phyloP scores from a whole-genome alignment of 2,797 vertebrate genomes.

The Megaceryle alcyon region DNA sequence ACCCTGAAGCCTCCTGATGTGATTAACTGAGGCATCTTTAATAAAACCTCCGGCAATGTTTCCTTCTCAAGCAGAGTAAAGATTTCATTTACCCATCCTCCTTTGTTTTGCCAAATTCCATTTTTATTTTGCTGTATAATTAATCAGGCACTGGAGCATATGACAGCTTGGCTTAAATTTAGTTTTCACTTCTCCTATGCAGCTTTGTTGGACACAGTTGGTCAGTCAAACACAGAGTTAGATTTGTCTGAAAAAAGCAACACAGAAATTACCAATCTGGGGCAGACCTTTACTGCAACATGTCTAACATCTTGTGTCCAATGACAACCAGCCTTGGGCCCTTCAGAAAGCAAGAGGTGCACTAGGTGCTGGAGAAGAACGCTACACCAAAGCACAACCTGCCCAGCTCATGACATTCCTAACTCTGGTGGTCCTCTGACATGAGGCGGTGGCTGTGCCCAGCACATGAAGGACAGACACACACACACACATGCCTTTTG shows the following conservation, averaged over 20 bases:
- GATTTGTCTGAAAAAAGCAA: not conserved
- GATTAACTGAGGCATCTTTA: constrained; percentile 5
- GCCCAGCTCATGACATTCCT: not conserved
- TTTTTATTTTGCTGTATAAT: constrained; percentile 12
- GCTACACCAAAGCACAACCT: not conserved
- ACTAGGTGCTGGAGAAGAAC: not conserved
- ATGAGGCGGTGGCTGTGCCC: not conserved
- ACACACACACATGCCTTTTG: not conserved
- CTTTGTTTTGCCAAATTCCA: constrained; percentile 11
- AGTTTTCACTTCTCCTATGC: not conserved
- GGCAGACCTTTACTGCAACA: not conserved
- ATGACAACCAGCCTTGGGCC: not conserved
- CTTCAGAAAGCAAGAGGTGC: not conserved
- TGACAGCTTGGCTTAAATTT: constrained; percentile 18
- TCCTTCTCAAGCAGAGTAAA: not conserved
- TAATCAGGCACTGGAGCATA: constrained; percentile 5
- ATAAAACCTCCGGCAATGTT: not conserved
- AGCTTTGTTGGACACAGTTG: not conserved
- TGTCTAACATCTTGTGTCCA: not conserved
- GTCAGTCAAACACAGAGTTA: not conserved
- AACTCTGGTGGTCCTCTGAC: not conserved
- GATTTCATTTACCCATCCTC: not conserved
- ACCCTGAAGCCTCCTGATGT: not conserved
- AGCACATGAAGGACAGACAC: not conserved
- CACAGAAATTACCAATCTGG: not conserved